Evolutionary conservation across 2,113 vertebrate species (phyloP).

Genomic region (Syrmaticus mikado): DNA sequence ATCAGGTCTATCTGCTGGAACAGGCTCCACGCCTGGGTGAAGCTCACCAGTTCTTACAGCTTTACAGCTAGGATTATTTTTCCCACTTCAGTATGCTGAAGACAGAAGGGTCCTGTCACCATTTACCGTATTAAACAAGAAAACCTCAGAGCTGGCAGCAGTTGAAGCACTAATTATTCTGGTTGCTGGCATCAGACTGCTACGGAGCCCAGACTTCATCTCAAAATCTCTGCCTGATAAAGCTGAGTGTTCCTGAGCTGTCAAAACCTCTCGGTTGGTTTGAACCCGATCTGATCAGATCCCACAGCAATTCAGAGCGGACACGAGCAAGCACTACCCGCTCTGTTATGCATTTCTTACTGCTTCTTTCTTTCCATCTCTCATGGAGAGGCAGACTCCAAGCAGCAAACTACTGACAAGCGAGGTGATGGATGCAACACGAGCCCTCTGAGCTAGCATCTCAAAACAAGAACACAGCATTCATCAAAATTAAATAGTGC

Average conservation of each 20-base stretch:
- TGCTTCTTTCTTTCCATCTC: neutral
- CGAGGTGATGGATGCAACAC: fast-evolving
- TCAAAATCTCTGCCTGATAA: neutral
- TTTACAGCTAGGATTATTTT: neutral
- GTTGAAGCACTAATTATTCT: neutral
- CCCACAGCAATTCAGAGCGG: neutral
- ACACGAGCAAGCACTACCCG: fast-evolving
- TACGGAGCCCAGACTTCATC: neutral
- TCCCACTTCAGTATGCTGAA: fast-evolving
- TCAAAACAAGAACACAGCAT: neutral
- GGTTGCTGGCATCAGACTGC: neutral
- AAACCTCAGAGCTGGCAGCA: neutral
- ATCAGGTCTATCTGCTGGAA: neutral
- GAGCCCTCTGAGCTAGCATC: neutral
- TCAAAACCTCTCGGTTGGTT: neutral
- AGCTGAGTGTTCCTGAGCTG: neutral
- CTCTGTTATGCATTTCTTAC: neutral
- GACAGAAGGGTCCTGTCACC: neutral
- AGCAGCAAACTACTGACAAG: neutral
- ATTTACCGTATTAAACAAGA: neutral
- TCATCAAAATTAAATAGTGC: neutral
- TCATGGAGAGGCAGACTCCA: fast-evolving
- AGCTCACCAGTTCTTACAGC: neutral
- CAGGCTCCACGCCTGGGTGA: neutral
- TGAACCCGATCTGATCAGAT: neutral